Conservation (phyloP, 2,888 invertebrate species). For the Diloba caeruleocephala region DNA sequence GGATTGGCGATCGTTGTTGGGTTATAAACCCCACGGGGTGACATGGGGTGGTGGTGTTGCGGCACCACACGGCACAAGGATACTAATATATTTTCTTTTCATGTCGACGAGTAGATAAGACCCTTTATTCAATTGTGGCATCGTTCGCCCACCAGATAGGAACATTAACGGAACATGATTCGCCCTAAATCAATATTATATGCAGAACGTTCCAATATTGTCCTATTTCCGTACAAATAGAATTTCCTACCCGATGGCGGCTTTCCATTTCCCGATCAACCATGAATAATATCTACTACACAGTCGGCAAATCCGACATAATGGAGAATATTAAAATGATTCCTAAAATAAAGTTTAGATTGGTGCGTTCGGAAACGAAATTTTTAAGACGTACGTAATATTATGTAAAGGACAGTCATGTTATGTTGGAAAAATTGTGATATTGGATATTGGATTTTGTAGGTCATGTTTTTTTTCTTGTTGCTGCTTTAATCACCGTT, state of each 20-base stretch:
- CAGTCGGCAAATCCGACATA: slow-evolving; percentile 17
- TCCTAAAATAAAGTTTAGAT: not conserved
- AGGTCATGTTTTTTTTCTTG: too few species aligned
- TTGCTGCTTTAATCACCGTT: too few species aligned
- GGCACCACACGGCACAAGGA: too few species aligned
- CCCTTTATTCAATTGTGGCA: not conserved
- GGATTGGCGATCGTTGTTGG: too few species aligned
- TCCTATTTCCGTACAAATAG: slow-evolving; percentile 37
- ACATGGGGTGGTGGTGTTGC: too few species aligned
- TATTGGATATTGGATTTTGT: too few species aligned
- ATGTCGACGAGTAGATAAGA: not conserved
- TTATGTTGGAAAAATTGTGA: too few species aligned
- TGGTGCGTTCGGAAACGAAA: not conserved
- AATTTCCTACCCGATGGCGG: slow-evolving; percentile 39
- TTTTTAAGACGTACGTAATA: too few species aligned
- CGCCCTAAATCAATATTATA: slow-evolving; percentile 39
- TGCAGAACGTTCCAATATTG: slow-evolving; percentile 24
- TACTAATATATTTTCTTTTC: not conserved
- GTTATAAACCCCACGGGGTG: too few species aligned
- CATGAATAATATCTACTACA: slow-evolving; percentile 28
- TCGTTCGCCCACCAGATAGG: slow-evolving; percentile 8
- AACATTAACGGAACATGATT: slow-evolving; percentile 30
- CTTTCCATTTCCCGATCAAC: slow-evolving; percentile 40
- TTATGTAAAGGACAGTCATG: too few species aligned
- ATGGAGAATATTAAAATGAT: slow-evolving; percentile 3